A percentile compares a stretch with the other conserved stretches of the same genome.
Conservation (phyloP, 2,113 vertebrate genomes). For the Daboia siamensis region DNA sequence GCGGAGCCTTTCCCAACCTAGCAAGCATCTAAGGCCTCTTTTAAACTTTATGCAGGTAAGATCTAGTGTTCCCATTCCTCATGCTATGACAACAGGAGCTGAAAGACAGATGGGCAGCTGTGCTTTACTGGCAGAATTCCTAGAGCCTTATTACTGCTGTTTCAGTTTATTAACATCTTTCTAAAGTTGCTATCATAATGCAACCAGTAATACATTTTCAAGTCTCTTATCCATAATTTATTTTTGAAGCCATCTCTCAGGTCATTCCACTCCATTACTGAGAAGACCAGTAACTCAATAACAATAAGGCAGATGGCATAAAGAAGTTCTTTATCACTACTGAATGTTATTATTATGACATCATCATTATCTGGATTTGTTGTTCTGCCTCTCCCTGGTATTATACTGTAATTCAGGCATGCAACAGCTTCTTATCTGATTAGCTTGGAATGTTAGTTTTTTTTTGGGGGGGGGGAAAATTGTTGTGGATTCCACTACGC, state of each 20-base stretch:
- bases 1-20: neutral
- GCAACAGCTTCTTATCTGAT: neutral
- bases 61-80: fast-evolving
- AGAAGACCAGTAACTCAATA: neutral
- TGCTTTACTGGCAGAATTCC: neutral
- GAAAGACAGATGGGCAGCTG: fast-evolving
- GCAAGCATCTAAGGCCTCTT: fast-evolving
- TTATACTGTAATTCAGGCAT: neutral
- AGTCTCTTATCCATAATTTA: neutral
- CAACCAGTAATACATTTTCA: neutral
- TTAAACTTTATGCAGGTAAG: fast-evolving
- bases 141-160: neutral
- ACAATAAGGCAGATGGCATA: neutral
- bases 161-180: constrained; percentile 7
- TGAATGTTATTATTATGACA: neutral
- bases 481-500: neutral
- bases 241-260: neutral
- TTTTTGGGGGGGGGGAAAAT: too few species aligned
- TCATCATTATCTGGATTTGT: neutral
- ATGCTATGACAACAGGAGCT: neutral
- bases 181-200: neutral
- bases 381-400: neutral
- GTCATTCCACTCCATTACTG: neutral
- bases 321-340: neutral
- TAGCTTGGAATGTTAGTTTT: neutral